Conservation (phyloP, 2,888 invertebrate species). For the Nycteola revayana region DNA sequence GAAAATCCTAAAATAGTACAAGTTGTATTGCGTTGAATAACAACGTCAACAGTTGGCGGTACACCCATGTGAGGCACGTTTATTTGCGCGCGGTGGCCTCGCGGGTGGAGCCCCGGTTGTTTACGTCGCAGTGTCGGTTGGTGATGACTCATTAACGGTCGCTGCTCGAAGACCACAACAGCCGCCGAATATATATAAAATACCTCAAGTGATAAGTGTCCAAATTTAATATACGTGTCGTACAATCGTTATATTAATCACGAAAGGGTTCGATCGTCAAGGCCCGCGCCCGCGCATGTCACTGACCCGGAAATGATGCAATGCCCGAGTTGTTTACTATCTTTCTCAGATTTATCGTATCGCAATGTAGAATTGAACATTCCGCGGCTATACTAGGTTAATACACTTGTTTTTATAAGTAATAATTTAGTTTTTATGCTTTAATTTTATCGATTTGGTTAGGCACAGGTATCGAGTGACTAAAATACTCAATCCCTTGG, state of each 20-base stretch:
- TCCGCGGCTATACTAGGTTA: too few relatives aligned
- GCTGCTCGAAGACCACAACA: conserved; percentile 39
- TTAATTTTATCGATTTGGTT: too few relatives aligned
- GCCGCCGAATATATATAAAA: conserved; percentile 10
- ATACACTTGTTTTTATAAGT: too few relatives aligned
- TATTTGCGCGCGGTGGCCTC: conserved; percentile 63
- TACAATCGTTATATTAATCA: conserved; percentile 12
- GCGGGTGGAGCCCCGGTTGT: conserved; percentile 57
- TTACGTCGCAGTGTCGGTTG: conserved; percentile 50
- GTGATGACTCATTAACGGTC: conserved; percentile 64
- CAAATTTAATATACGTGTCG: conserved; percentile 17
- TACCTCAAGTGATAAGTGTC: conserved; percentile 12
- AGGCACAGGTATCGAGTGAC: too few relatives aligned
- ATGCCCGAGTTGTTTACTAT: neutral
- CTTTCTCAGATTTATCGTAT: too few relatives aligned
- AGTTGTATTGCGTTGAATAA: conserved; percentile 37
- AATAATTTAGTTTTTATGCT: too few relatives aligned
- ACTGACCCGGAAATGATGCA: conserved; percentile 56
- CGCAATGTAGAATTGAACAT: too few relatives aligned
- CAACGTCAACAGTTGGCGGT: conserved; percentile 49
- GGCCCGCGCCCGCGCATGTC: conserved; percentile 39
- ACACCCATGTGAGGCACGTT: conserved; percentile 62
- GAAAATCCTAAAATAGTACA: conserved; percentile 15
- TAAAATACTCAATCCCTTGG: too few relatives aligned
- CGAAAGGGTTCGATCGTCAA: conserved; percentile 38